These are phyloP conservation scores for Struthidea cinerea DNA, from an alignment of 2,113 vertebrate genomes.

Conservation along the genomic window DNA sequence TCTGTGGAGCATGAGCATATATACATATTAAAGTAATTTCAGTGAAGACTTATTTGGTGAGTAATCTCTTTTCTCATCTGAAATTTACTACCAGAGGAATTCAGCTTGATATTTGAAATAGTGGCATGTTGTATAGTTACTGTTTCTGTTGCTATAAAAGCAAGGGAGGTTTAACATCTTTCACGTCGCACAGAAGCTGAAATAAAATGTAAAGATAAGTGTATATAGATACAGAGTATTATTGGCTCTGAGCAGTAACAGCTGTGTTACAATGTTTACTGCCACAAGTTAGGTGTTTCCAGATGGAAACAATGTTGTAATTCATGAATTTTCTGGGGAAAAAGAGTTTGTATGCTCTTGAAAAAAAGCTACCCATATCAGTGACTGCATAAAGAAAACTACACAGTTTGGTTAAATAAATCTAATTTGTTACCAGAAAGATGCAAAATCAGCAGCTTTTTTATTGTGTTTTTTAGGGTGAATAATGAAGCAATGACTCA, in stretches of 20 bases:
- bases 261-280: not conserved
- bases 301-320: not conserved
- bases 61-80: not conserved
- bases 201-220: not conserved
- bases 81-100: not conserved
- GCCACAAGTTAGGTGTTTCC: not conserved
- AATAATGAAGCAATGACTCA: not conserved
- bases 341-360: not conserved
- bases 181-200: not conserved
- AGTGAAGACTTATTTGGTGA: not conserved
- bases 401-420: not conserved
- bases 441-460: not conserved
- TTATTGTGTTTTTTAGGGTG: not conserved
- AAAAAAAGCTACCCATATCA: not conserved
- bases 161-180: not conserved
- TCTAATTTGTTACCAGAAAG: not conserved
- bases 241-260: not conserved
- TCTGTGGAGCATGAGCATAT: not conserved
- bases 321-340: not conserved
- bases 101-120: not conserved
- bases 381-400: not conserved
- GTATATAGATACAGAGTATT: not conserved
- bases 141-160: not conserved
- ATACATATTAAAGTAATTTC: not conserved
- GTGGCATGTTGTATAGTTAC: not conserved